Conservation (phyloP, 1,140 invertebrate genomes). For the Cotesia vestalis region DNA sequence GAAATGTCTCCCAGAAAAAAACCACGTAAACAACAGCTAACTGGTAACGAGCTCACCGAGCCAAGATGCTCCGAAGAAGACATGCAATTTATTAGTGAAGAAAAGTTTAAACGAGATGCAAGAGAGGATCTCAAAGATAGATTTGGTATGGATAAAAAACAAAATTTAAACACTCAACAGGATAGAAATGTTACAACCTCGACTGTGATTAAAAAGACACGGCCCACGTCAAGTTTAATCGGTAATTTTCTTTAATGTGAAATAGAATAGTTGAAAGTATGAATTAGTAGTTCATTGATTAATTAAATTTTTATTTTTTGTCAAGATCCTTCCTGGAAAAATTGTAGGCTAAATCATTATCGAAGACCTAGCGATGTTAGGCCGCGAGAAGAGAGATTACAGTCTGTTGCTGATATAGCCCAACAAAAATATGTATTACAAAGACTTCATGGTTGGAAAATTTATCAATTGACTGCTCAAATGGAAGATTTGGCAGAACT, state of each 20-base stretch:
- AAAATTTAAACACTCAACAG: slow-evolving; percentile 40
- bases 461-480: slow-evolving; percentile 90
- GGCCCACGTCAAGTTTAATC: slow-evolving; percentile 57
- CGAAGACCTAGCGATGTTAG: slow-evolving; percentile 87
- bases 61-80: slow-evolving; percentile 72
- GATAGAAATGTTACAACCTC: slow-evolving; percentile 42
- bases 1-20: slow-evolving; percentile 69
- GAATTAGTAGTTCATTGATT: slow-evolving; percentile 12
- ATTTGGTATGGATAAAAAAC: slow-evolving; percentile 48
- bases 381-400: slow-evolving; percentile 83
- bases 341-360: slow-evolving; percentile 81
- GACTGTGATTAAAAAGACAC: slow-evolving; percentile 48
- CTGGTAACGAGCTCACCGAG: slow-evolving; percentile 59
- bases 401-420: slow-evolving; percentile 87
- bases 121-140: slow-evolving; percentile 59
- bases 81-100: slow-evolving; percentile 74
- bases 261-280: no score
- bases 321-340: slow-evolving; percentile 65
- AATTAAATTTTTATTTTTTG: slow-evolving; percentile 26
- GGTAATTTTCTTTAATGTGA: slow-evolving; percentile 43
- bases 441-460: slow-evolving; percentile 95
- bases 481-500: slow-evolving; percentile 87
- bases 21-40: slow-evolving; percentile 64
- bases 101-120: slow-evolving; percentile 66
- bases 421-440: slow-evolving; percentile 88